These are phyloP conservation scores for Pherbina coryleti DNA, from an alignment of 2,888 invertebrate species.

Conservation along the genomic window DNA sequence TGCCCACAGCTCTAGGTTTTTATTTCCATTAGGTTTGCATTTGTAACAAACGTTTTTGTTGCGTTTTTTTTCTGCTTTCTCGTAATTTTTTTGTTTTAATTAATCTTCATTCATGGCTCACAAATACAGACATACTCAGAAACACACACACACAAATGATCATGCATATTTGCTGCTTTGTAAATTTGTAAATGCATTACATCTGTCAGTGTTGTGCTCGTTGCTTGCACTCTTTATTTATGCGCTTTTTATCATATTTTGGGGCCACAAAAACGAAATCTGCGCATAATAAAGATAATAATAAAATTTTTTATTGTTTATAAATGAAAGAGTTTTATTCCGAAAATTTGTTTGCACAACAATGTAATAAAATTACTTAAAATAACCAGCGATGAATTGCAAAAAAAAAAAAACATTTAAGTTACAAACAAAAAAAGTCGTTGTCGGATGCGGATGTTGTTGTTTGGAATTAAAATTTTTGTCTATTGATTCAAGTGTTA, in stretches of 20 bases:
- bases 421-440: background rate
- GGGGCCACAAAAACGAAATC: slow-evolving; percentile 10
- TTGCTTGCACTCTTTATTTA: slow-evolving; percentile 9
- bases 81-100: slow-evolving; percentile 27
- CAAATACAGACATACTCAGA: background rate
- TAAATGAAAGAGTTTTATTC: slow-evolving; percentile 1
- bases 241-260: background rate
- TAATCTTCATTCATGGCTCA: slow-evolving; percentile 31
- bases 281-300: slow-evolving; percentile 25
- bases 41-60: slow-evolving; percentile 10
- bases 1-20: background rate
- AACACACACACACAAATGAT: background rate
- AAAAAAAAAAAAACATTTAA: too few species aligned
- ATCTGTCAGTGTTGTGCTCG: slow-evolving; percentile 3
- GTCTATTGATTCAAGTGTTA: background rate
- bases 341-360: slow-evolving; percentile 8
- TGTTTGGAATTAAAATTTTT: background rate
- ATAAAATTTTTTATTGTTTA: background rate
- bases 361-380: background rate
- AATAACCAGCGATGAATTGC: background rate
- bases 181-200: background rate
- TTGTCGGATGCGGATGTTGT: slow-evolving; percentile 22
- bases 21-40: slow-evolving; percentile 22
- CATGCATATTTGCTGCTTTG: background rate
- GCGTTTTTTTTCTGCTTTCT: slow-evolving; percentile 11